A percentile compares a stretch with the other conserved stretches of the same genome.
Evolutionary conservation across 2,888 invertebrate species (phyloP).

Genomic region (Euzophera pinguis): DNA sequence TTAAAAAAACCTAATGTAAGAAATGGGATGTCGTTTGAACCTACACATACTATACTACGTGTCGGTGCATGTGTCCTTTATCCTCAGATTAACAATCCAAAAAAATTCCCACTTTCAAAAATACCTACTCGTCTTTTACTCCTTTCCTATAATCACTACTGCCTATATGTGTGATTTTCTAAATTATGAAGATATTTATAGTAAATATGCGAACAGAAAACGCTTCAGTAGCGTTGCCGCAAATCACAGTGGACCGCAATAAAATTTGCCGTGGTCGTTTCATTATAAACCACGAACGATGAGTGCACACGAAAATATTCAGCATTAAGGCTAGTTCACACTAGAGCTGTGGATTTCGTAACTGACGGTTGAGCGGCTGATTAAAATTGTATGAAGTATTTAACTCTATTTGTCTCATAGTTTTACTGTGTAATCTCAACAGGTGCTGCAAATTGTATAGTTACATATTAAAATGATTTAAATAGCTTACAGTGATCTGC

Average conservation of each 20-base stretch:
- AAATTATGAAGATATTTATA: not conserved
- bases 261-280: constrained; percentile 56
- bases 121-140: too few species aligned
- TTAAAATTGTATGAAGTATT: not conserved
- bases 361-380: not conserved
- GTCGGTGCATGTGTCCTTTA: too few species aligned
- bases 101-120: too few species aligned
- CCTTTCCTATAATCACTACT: too few species aligned
- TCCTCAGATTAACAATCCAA: too few species aligned
- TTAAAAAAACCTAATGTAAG: too few species aligned
- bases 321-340: not conserved
- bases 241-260: constrained; percentile 56
- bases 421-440: not conserved
- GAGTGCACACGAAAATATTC: constrained; percentile 45
- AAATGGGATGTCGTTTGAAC: too few species aligned
- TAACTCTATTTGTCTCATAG: not conserved
- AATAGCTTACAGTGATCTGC: too few species aligned
- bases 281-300: constrained; percentile 61
- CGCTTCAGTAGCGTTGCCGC: constrained; percentile 43
- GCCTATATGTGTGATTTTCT: too few species aligned
- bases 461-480: too few species aligned
- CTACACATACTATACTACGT: too few species aligned
- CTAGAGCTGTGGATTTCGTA: not conserved
- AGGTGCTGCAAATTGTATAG: not conserved
- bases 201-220: not conserved